Evolutionary conservation across 2,113 vertebrate species (phyloP), one percentile per base, ranked within the genome.

Genomic region (Xiphorhynchus elegans): DNA sequence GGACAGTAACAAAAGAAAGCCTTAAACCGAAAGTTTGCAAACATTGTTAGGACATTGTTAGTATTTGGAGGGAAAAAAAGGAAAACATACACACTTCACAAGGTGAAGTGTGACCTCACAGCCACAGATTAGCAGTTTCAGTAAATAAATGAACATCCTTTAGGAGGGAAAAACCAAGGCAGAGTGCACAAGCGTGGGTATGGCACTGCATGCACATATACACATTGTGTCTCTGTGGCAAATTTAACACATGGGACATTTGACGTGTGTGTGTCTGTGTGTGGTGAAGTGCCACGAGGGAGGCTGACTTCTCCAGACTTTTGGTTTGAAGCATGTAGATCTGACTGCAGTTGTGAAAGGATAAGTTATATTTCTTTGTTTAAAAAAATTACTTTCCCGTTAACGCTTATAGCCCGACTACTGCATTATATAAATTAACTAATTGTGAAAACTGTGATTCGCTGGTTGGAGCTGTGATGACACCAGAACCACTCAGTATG

Each of bases 11-110:
- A 96, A 86, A 92, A 79, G 44, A 93, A 77, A 89, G 24, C 70
- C 44, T 49, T 66, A 85, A 96, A 94, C 25, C 2, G 19, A 95
- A 98, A 98, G 96, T 98, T 97, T 97, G 84, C 90, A 92, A 70
- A 87, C 76, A 81, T 53, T 78, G 40, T 94, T 92, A 87, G 88
- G 42, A 87, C 7, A 14, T 40, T 35, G 19, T 37, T 37, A 37
- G 37, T 25, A 64, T 81, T 76, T 7, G 56, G 82, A 55, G 40
- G 17, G 21, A 6, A 37, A 28, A 81, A 67, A 56, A 40, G 62
- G 29, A 29, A 63, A 70, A 77, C 63, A 63, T 42, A 42, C 56
- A 33, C 72, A 42, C 56, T 80, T 56, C 49, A 56, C 50, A 31
- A 56, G 67, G 75, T 56, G 82, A 90, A 95, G 94, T 85, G 87